Evolutionary conservation across 2,888 invertebrate species (phyloP).

Genomic region (Coronaproctus castanopsis): DNA sequence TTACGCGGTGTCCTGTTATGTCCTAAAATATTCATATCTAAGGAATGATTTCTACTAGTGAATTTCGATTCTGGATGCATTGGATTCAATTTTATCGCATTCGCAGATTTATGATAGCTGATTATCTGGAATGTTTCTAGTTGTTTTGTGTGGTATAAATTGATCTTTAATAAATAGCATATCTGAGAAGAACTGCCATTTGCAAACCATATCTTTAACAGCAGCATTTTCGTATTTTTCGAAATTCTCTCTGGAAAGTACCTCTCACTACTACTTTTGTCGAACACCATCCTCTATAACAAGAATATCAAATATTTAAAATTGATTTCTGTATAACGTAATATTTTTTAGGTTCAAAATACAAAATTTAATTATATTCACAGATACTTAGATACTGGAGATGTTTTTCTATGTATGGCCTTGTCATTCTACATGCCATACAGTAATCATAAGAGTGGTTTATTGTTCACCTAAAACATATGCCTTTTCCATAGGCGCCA

Average conservation of each 20-base stretch:
- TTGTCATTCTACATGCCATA: not conserved
- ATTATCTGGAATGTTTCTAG: not conserved
- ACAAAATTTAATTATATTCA: not conserved
- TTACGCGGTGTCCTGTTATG: no score
- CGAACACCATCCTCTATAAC: not conserved
- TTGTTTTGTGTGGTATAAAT: not conserved
- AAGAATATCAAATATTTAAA: not conserved
- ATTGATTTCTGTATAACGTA: not conserved
- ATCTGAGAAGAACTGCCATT: not conserved
- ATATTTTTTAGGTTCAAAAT: not conserved
- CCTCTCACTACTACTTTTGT: not conserved
- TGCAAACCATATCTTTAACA: not conserved
- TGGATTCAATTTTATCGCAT: not conserved
- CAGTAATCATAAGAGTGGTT: not conserved
- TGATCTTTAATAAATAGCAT: not conserved
- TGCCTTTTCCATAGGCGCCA: constrained; percentile 8
- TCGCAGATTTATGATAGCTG: not conserved
- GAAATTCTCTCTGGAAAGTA: not conserved
- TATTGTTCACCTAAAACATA: not conserved
- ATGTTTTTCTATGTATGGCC: not conserved
- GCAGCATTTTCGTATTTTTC: not conserved
- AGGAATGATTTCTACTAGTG: no score
- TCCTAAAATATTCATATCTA: no score
- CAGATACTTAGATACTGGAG: not conserved
- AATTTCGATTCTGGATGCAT: no score